Evolutionary conservation across 2,113 vertebrate genomes (phyloP).

Genomic region (Pavo muticus): DNA sequence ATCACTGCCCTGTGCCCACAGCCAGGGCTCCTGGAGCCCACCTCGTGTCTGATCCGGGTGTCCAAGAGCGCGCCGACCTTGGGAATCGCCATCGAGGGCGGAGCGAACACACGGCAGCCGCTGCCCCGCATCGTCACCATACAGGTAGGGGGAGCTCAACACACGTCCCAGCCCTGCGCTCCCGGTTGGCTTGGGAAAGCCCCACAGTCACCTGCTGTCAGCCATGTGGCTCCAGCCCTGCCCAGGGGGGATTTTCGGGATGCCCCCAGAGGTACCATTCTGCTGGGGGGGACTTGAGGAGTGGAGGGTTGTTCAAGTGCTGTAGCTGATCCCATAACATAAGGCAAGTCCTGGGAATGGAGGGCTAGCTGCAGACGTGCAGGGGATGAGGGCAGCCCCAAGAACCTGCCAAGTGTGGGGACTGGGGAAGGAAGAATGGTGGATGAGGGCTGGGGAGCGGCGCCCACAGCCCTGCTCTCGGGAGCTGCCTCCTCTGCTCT

Average conservation of each 20-base stretch:
- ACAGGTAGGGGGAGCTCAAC: conserved; percentile 78
- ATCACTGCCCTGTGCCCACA: conserved; percentile 41
- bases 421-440: background rate
- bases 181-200: background rate
- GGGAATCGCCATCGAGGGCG: conserved; percentile 97
- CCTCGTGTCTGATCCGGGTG: conserved; percentile 89
- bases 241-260: background rate
- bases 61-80: conserved; percentile 91
- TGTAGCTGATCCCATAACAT: rapidly evolving
- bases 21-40: conserved; percentile 95
- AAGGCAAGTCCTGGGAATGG: background rate
- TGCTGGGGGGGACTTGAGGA: rapidly evolving
- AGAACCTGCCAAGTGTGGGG: background rate
- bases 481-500: background rate
- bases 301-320: rapidly evolving
- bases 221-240: background rate
- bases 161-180: background rate
- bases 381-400: rapidly evolving
- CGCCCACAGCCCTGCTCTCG: background rate
- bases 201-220: rapidly evolving
- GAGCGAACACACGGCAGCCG: conserved; percentile 96
- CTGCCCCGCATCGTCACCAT: conserved; percentile 97
- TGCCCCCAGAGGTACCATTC: rapidly evolving
- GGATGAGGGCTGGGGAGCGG: background rate
- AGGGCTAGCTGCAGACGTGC: background rate